Conservation (phyloP, 2,113 vertebrate species). For the Nothocercus julius region DNA sequence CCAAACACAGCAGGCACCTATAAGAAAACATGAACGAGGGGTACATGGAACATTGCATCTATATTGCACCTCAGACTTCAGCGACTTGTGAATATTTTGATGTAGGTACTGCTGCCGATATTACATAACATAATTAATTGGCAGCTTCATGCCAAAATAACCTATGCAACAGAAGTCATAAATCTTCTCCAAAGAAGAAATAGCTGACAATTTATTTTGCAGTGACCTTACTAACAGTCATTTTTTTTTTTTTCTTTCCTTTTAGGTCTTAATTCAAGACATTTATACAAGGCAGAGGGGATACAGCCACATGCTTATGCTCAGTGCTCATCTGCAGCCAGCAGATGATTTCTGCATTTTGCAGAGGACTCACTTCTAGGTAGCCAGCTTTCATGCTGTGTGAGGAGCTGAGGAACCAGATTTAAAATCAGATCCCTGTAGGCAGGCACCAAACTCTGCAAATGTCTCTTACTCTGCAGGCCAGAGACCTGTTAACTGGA, state of each 20-base stretch:
- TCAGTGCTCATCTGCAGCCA: background rate
- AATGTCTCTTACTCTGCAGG: background rate
- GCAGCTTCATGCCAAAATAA: background rate
- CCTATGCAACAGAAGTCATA: background rate
- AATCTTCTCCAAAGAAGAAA: background rate
- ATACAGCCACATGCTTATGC: background rate
- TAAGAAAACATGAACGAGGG: background rate
- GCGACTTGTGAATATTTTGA: background rate
- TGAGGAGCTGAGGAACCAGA: background rate
- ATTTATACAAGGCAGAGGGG: background rate
- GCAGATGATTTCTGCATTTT: background rate
- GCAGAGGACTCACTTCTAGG: background rate
- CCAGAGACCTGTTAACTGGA: background rate
- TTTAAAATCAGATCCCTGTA: background rate
- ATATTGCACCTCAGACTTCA: background rate
- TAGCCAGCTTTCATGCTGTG: background rate
- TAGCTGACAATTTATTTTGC: background rate
- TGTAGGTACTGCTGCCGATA: background rate
- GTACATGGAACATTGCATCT: background rate
- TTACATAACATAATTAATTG: background rate
- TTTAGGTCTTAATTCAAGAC: background rate
- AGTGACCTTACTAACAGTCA: background rate
- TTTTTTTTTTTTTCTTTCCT: accelerated
- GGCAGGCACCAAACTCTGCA: background rate
- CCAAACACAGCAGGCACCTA: background rate